Percentiles rank a stretch among this genome's conserved stretches.
phyloP scores from a whole-genome alignment of 2,888 invertebrate genomes.

The Drosophila colorata region DNA sequence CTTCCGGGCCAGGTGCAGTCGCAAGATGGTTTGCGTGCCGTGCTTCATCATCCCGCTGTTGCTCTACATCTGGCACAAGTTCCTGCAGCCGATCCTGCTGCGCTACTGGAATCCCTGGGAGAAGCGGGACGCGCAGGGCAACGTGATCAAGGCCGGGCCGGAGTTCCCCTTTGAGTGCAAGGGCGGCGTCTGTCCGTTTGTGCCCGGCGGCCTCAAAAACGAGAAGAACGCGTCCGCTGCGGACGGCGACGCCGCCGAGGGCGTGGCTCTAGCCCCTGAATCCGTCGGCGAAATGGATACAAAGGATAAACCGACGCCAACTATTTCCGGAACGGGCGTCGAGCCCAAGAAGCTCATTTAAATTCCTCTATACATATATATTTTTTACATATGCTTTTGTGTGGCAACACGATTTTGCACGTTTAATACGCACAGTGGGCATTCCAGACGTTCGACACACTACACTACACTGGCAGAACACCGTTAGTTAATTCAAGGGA shows the following conservation, averaged over 20 bases:
- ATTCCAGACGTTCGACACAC: conserved; percentile 10
- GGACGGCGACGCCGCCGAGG: conserved; percentile 1
- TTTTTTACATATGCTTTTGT: background rate
- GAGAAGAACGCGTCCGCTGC: conserved; percentile 2
- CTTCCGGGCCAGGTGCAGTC: background rate
- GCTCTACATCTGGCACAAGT: conserved; percentile 93
- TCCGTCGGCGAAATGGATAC: background rate
- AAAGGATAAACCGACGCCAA: background rate
- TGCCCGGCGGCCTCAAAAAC: conserved; percentile 63
- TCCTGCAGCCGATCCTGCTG: conserved; percentile 92
- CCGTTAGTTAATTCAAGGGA: conserved; percentile 8
- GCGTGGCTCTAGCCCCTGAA: background rate
- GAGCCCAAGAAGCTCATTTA: conserved; percentile 58
- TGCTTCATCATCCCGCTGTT: conserved; percentile 94
- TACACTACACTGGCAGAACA: conserved; percentile 1
- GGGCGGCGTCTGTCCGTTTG: conserved; percentile 86
- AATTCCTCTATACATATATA: conserved; percentile 2
- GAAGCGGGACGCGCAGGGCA: conserved; percentile 88
- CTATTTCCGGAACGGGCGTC: background rate
- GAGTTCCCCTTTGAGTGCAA: conserved; percentile 88
- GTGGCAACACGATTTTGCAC: background rate
- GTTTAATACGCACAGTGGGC: background rate
- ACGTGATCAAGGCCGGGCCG: conserved; percentile 86
- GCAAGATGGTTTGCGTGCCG: conserved; percentile 92
- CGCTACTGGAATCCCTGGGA: conserved; percentile 94